These are phyloP conservation scores for Sebastes aleutianus DNA, from an alignment of 2,797 vertebrate genomes.

Conservation along the genomic window DNA sequence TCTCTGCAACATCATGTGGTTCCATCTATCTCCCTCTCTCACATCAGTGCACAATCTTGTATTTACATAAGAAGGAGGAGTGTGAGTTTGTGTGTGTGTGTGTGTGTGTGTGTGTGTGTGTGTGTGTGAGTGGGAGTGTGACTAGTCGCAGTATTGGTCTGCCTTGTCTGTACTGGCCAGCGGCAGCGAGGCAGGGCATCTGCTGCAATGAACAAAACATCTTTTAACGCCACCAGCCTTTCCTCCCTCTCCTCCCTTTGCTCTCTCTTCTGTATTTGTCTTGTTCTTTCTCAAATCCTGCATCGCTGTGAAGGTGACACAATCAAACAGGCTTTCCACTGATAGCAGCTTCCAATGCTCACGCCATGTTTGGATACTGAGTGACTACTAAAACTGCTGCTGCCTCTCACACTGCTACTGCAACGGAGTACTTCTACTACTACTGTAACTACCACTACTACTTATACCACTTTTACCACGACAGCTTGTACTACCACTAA, in stretches of 20 bases:
- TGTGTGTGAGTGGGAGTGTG: background rate
- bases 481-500: background rate
- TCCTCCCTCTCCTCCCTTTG: background rate
- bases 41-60: constrained; percentile 53
- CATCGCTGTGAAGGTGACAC: constrained; percentile 40
- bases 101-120: background rate
- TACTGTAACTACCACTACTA: background rate
- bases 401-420: no score
- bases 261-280: constrained; percentile 17
- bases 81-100: constrained; percentile 12
- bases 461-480: background rate
- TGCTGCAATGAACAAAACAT: constrained; percentile 46
- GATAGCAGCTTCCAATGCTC: background rate
- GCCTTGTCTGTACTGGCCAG: constrained; percentile 27
- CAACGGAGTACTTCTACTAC: background rate
- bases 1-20: constrained; percentile 57
- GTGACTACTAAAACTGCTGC: background rate
- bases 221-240: constrained; percentile 3
- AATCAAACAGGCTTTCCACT: constrained; percentile 3
- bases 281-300: constrained; percentile 25
- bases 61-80: constrained; percentile 63
- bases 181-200: constrained; percentile 30
- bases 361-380: background rate
- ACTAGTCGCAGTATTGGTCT: constrained; percentile 31
- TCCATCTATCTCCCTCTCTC: constrained; percentile 52